phyloP scores from a whole-genome alignment of 2,113 vertebrate species.

The Myrmecobius fasciatus region DNA sequence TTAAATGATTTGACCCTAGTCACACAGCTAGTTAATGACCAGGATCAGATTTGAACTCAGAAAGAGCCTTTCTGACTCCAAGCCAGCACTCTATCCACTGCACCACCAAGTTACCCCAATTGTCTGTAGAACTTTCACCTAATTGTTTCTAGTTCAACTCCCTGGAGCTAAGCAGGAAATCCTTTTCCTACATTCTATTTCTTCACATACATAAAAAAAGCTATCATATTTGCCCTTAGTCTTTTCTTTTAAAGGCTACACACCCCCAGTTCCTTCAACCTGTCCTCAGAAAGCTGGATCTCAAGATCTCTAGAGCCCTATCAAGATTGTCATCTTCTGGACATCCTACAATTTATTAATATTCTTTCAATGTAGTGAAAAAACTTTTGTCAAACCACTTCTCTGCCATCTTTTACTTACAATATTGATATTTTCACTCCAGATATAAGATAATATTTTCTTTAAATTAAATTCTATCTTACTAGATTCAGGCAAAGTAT shows the following conservation, averaged over 20 bases:
- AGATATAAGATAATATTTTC: background rate
- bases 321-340: background rate
- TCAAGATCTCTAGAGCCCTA: background rate
- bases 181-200: background rate
- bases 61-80: slow-evolving; percentile 22
- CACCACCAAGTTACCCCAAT: background rate
- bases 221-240: background rate
- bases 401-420: background rate
- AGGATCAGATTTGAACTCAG: background rate
- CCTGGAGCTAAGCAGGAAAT: background rate
- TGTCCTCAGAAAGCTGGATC: background rate
- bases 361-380: background rate
- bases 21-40: background rate
- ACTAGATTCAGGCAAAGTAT: background rate
- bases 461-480: background rate
- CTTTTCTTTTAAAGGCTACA: background rate
- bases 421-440: background rate
- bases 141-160: background rate
- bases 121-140: background rate
- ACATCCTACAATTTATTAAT: background rate
- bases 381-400: background rate
- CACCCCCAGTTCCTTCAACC: background rate
- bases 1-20: background rate
- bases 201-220: background rate
- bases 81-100: background rate